Conservation (phyloP, 2,113 vertebrate genomes). For the Diadophis punctatus region DNA sequence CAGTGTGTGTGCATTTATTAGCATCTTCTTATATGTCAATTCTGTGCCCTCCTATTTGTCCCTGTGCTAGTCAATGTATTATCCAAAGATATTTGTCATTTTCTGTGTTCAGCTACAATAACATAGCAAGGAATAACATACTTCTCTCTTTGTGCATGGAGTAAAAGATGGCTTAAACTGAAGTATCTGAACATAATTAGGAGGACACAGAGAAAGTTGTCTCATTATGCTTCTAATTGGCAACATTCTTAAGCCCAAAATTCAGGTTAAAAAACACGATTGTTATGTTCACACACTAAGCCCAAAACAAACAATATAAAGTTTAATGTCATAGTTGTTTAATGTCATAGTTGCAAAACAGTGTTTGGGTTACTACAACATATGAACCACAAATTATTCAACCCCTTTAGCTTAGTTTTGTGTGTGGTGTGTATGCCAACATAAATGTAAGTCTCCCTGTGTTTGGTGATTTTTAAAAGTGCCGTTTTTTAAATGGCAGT, state of each 20-base stretch:
- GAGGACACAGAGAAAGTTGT: background rate
- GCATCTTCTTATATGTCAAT: background rate
- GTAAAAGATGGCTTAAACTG: background rate
- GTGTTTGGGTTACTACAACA: background rate
- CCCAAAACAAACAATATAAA: background rate
- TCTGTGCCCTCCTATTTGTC: background rate
- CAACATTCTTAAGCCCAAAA: background rate
- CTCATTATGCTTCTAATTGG: background rate
- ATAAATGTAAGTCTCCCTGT: background rate
- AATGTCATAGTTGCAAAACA: too few species aligned
- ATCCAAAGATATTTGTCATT: background rate
- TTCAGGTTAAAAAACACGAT: background rate
- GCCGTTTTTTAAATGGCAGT: background rate
- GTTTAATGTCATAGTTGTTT: background rate
- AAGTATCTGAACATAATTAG: background rate
- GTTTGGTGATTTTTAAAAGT: background rate
- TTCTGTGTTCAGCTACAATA: background rate
- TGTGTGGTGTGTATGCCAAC: background rate
- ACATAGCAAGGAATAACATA: background rate
- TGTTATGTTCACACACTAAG: background rate
- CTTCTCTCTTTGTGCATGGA: background rate
- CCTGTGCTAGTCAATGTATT: background rate
- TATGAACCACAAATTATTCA: background rate
- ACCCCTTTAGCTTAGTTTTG: background rate
- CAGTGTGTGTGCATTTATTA: background rate